These are phyloP conservation scores for Salpingus planirostris DNA, from an alignment of 2,888 invertebrate species.

Conservation along the genomic window DNA sequence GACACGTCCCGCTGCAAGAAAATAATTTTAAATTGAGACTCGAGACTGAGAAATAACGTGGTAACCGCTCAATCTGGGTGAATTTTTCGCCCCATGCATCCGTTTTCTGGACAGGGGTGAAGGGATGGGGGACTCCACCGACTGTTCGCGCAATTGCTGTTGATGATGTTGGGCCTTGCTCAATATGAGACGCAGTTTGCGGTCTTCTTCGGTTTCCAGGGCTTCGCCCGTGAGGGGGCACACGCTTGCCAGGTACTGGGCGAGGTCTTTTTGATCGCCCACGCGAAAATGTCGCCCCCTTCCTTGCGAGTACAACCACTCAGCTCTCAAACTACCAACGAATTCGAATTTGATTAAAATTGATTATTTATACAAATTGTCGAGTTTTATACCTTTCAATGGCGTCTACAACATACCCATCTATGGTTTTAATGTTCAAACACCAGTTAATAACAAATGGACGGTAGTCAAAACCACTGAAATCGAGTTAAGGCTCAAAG, in stretches of 20 bases:
- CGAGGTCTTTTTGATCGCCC: conserved; percentile 74
- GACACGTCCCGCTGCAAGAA: conserved; percentile 6
- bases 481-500: too few relatives aligned
- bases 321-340: conserved; percentile 69
- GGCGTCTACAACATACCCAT: conserved; percentile 81
- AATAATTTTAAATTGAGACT: conserved; percentile 1
- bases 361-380: background rate
- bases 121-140: conserved; percentile 38
- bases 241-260: conserved; percentile 73
- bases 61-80: conserved; percentile 44
- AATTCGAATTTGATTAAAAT: background rate
- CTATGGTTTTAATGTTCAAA: conserved; percentile 76
- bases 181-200: conserved; percentile 74
- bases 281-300: conserved; percentile 78
- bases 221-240: conserved; percentile 79
- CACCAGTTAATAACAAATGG: conserved; percentile 93
- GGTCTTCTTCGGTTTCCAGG: conserved; percentile 76
- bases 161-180: conserved; percentile 89
- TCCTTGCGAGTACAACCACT: conserved; percentile 94
- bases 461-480: conserved; percentile 83
- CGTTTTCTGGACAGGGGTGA: conserved; percentile 45
- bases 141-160: conserved; percentile 65
- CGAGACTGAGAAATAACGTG: conserved; percentile 7
- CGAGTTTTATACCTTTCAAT: conserved; percentile 76
- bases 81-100: conserved; percentile 41